These are phyloP conservation scores for Axinella damicornis DNA, from an alignment of 37 sponge, comb jelly and placozoan genomes.

Conservation along the genomic window DNA sequence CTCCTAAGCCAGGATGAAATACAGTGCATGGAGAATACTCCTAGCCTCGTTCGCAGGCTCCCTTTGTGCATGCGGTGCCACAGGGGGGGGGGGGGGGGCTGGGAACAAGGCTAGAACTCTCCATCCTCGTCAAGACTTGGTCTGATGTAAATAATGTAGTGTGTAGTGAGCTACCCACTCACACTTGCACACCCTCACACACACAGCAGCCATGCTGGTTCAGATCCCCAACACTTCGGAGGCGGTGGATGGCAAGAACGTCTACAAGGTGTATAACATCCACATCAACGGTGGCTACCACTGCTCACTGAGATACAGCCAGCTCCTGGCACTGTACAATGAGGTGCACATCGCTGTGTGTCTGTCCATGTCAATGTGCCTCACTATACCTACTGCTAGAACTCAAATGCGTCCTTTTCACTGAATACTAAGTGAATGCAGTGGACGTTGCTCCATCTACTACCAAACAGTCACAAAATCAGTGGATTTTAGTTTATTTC, in stretches of 20 bases:
- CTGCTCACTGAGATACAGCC: constrained; percentile 75
- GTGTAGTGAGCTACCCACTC: not conserved
- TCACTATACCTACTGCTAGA: not conserved
- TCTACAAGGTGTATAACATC: constrained; percentile 64
- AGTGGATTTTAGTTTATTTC: too few relatives aligned
- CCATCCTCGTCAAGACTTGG: not conserved
- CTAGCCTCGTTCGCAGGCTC: too few relatives aligned
- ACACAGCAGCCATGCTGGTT: constrained; percentile 22
- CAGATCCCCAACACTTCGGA: constrained; percentile 31
- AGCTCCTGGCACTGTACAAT: constrained; percentile 51
- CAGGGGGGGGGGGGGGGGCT: not conserved
- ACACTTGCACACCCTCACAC: not conserved
- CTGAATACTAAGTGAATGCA: too few relatives aligned
- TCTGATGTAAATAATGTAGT: too few relatives aligned
- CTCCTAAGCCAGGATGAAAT: too few relatives aligned
- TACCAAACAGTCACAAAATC: too few relatives aligned
- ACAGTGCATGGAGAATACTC: too few relatives aligned
- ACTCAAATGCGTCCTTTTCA: not conserved
- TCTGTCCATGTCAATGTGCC: too few relatives aligned
- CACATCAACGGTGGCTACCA: constrained; percentile 71
- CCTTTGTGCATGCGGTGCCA: too few relatives aligned
- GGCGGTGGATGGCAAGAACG: constrained; percentile 36
- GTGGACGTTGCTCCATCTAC: not conserved
- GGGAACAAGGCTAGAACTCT: not conserved
- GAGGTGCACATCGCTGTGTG: too few relatives aligned